These are phyloP conservation scores for Festucalex cinctus DNA, from an alignment of 2,113 vertebrate species.

Conservation along the genomic window DNA sequence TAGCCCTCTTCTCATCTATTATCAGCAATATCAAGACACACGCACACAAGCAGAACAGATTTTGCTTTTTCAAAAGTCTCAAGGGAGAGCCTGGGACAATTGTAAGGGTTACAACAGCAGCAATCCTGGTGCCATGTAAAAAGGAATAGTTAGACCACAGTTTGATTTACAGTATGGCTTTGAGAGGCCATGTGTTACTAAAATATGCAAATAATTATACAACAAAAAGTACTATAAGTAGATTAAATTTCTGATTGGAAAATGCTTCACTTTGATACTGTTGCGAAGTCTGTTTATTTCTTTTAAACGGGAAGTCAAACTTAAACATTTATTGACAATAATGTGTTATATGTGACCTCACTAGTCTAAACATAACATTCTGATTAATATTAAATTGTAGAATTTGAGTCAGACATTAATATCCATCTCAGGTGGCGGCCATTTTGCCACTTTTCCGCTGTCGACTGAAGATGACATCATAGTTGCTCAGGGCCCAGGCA, in stretches of 20 bases:
- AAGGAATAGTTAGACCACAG: not conserved
- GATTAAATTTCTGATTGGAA: not conserved
- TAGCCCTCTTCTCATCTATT: constrained; percentile 25
- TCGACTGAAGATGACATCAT: too few relatives aligned
- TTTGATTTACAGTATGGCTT: too few relatives aligned
- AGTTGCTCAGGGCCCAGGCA: too few relatives aligned
- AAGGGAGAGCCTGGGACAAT: constrained; percentile 1
- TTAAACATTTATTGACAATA: too few relatives aligned
- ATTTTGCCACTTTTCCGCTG: too few relatives aligned
- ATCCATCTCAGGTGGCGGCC: too few relatives aligned
- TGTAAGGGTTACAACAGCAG: constrained; percentile 17
- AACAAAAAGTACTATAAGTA: not conserved
- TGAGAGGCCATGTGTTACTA: too few relatives aligned
- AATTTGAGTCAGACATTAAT: too few relatives aligned
- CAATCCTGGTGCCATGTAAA: not conserved
- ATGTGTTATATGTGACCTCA: too few relatives aligned
- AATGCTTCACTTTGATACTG: not conserved
- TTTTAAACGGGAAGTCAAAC: too few relatives aligned
- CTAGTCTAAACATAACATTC: too few relatives aligned
- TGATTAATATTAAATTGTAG: not conserved
- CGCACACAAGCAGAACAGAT: constrained; percentile 22
- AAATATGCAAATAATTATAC: not conserved
- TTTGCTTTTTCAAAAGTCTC: constrained; percentile 28
- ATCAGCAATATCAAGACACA: constrained; percentile 30
- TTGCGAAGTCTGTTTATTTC: not conserved